Conservation (phyloP, 2,113 vertebrate genomes). For the Megaceryle maxima region DNA sequence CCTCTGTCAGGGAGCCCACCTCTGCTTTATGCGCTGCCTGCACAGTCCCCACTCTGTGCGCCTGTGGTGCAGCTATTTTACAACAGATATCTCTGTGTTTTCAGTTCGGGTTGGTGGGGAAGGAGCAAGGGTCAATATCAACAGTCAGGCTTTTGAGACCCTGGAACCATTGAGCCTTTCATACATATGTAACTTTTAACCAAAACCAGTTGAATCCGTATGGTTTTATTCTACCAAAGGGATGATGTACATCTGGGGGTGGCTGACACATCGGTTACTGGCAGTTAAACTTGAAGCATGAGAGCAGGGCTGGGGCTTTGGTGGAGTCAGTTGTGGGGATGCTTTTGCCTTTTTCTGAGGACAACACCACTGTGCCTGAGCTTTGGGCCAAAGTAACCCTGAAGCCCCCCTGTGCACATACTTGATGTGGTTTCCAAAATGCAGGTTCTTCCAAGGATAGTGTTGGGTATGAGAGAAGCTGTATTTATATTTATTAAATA, state of each 20-base stretch:
- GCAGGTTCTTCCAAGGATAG: neutral
- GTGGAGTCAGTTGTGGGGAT: neutral
- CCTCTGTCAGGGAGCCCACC: neutral
- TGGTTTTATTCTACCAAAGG: neutral
- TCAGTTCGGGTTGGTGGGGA: neutral
- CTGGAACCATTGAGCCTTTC: neutral
- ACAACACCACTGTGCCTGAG: neutral
- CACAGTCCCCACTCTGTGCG: neutral
- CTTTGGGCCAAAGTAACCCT: neutral
- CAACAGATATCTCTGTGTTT: slow-evolving; percentile 5
- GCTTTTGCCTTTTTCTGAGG: neutral
- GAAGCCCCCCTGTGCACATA: neutral
- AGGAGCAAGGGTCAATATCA: neutral
- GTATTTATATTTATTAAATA: neutral
- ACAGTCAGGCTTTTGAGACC: slow-evolving; percentile 5
- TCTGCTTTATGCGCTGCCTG: neutral
- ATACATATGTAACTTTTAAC: neutral
- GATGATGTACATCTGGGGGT: neutral
- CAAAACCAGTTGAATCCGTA: fast-evolving
- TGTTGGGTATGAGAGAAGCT: neutral
- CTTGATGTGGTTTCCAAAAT: neutral
- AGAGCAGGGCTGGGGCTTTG: neutral
- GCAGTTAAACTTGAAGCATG: neutral
- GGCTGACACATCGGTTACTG: fast-evolving
- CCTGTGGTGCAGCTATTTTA: neutral